Percentiles rank a stretch among this genome's conserved stretches.
Evolutionary conservation across 2,888 invertebrate species (phyloP).

Genomic region (Microlaimidae sp.): DNA sequence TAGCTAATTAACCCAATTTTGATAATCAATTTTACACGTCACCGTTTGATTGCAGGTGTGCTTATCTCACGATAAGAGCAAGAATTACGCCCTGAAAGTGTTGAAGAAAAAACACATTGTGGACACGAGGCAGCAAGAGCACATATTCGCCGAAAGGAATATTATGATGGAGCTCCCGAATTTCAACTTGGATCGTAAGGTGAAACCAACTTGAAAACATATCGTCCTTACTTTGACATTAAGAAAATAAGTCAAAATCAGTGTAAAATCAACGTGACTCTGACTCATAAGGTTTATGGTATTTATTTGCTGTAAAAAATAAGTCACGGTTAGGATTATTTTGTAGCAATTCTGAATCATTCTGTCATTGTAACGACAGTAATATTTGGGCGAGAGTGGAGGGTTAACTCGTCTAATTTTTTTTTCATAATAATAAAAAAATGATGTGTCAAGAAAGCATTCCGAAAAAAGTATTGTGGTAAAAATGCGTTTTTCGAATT

Average conservation of each 20-base stretch:
- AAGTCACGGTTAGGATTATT: no score
- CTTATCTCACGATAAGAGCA: conserved; percentile 39
- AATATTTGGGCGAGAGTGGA: no score
- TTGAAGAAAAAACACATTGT: conserved; percentile 74
- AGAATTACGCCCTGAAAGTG: conserved; percentile 63
- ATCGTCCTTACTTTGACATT: neutral
- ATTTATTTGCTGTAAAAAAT: no score
- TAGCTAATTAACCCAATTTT: no score
- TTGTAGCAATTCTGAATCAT: no score
- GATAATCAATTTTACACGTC: neutral
- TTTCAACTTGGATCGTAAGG: conserved; percentile 60
- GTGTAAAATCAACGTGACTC: no score
- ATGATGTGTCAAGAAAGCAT: no score
- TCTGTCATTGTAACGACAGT: no score
- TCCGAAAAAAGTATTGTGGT: no score
- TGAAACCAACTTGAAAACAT: no score
- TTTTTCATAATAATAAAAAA: neutral
- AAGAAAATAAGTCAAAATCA: neutral
- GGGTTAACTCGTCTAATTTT: neutral
- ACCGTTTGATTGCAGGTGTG: conserved; percentile 35
- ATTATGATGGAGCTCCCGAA: conserved; percentile 56
- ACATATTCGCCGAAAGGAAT: conserved; percentile 67
- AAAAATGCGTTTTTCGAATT: no score
- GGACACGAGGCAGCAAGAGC: conserved; percentile 69
- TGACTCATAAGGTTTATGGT: no score